Evolutionary conservation across 2,797 vertebrate genomes (phyloP), one percentile per base, ranked within the genome.

Genomic region (Tragopan temminckii): DNA sequence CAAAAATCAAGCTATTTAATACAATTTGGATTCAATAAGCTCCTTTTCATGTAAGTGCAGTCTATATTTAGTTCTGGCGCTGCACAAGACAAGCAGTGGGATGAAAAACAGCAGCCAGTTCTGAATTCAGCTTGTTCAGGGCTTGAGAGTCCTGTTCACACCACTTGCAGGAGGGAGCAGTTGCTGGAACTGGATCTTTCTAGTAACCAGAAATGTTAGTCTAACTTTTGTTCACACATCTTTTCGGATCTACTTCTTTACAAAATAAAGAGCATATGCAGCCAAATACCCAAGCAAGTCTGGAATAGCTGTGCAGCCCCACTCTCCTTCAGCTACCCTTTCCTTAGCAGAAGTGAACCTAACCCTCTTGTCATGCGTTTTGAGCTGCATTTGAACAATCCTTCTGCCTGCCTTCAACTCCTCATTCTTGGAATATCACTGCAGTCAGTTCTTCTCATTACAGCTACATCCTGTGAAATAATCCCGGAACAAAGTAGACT

Each of bases 281-380:
- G 20, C 1, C 0, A 0, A 45, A 66, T 13, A 55, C 20, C 2
- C 46, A 62, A 23, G 17, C 15, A 71, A 71, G 64, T 31, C 64
- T 48, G 38, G 31, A 23, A 9, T 0, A 46, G n/a, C 38, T 18
- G 15, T 1, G 61, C 0, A 0, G 9, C 16, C 35, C 42, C 46
- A n/a, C n/a, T 15, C 17, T 63, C 29, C 23, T 62, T 62, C 25
- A 13, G 8, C 14, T 27, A 69, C 3, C 9, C 6, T 10, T 11
- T 12, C n/a, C 18, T n/a, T 29, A 67, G 40, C 27, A 75, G 24
- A 57, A 42, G 25, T 15, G 6, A 17, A 29, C 25, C 25, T 9
- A 74, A 33, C 6, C 33, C 20, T 83, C 23, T 33, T 42, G 35
- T 38, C 84, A 35, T 5, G 4, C 33, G 20, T 25, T 66, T 33